Conservation (phyloP, 2,888 invertebrate genomes). For the Thysanoteuthis rhombus region DNA sequence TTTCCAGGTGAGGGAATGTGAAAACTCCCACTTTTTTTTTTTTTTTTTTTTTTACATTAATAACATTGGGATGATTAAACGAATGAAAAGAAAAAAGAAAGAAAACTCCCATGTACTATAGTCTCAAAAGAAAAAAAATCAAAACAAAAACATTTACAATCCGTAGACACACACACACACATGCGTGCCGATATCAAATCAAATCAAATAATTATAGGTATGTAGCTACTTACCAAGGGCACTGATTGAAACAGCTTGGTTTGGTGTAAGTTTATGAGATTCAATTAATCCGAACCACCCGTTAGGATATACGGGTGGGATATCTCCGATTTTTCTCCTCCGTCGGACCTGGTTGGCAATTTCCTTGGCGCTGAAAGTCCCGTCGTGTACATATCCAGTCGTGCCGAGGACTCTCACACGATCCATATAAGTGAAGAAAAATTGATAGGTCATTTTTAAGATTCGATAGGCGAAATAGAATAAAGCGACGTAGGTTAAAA, state of each 20-base stretch:
- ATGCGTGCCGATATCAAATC: neutral
- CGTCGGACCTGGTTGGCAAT: constrained; percentile 59
- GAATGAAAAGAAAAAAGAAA: no score
- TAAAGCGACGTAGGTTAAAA: neutral
- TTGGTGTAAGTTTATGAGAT: constrained; percentile 72
- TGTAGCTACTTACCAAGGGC: constrained; percentile 73
- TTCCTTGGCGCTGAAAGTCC: constrained; percentile 53
- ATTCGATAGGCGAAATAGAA: neutral
- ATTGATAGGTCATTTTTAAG: constrained; percentile 45
- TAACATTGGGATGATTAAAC: no score
- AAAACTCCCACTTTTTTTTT: no score
- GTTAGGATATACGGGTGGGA: constrained; percentile 88
- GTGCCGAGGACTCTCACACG: constrained; percentile 58
- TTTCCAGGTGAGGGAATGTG: no score
- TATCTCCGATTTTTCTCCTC: constrained; percentile 73
- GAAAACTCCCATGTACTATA: no score
- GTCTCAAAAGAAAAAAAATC: no score
- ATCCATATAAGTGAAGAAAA: constrained; percentile 57
- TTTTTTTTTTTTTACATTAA: no score
- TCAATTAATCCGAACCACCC: constrained; percentile 88
- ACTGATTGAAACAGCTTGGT: constrained; percentile 64
- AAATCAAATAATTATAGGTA: neutral
- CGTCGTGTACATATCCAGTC: constrained; percentile 61
- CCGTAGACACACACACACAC: neutral
- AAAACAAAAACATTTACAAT: neutral